Conservation (phyloP, 1,140 invertebrate genomes). For the Orchestia grillus region DNA sequence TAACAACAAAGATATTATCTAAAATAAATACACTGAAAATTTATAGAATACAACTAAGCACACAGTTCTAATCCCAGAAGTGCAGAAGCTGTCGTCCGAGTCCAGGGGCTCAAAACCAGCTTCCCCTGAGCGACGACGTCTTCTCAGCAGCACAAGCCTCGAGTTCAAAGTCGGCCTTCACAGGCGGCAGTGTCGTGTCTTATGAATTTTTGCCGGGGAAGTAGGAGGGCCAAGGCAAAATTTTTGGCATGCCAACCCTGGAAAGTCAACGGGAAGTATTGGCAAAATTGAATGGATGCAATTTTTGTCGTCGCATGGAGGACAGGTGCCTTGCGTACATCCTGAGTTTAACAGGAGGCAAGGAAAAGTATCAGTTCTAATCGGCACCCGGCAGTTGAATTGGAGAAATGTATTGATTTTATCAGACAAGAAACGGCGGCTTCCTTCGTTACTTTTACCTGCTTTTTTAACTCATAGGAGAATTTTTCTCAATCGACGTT, state of each 20-base stretch:
- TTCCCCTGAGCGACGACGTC: background rate
- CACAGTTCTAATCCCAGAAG: background rate
- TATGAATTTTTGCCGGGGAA: background rate
- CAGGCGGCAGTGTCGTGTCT: background rate
- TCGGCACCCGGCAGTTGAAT: background rate
- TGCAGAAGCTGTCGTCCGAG: background rate
- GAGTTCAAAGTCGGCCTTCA: background rate
- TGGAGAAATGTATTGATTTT: background rate
- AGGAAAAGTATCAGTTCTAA: background rate
- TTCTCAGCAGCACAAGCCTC: background rate
- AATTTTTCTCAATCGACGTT: too few relatives aligned
- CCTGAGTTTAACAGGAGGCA: too few relatives aligned
- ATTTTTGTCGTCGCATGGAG: too few relatives aligned
- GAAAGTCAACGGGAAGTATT: background rate
- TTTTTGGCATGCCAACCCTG: background rate
- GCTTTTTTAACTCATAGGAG: background rate
- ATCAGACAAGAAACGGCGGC: background rate
- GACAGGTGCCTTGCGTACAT: too few relatives aligned
- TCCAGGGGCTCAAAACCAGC: background rate
- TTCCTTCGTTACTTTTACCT: background rate
- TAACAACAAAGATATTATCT: background rate
- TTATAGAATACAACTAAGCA: background rate
- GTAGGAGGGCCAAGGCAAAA: background rate
- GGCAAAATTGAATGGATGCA: background rate
- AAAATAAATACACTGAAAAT: background rate